Conservation (phyloP, 1,140 invertebrate species). For the Parasteatoda tepidariorum region DNA sequence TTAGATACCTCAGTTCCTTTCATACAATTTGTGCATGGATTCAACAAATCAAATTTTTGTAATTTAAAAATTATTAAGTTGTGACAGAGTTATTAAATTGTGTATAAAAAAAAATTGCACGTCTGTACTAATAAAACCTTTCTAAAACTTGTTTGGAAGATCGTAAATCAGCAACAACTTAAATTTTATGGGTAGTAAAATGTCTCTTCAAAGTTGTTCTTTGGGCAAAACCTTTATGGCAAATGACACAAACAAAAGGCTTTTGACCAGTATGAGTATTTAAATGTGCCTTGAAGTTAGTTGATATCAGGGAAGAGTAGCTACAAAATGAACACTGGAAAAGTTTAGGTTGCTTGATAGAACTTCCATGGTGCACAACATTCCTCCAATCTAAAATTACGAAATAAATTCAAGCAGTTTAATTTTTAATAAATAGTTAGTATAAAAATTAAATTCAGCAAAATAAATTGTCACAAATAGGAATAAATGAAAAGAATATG, state of each 20-base stretch:
- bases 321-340: background rate
- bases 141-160: too few species aligned
- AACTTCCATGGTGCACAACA: background rate
- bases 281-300: slow-evolving; percentile 1
- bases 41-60: too few species aligned
- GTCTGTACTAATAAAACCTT: too few species aligned
- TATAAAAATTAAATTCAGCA: background rate
- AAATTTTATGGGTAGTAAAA: background rate
- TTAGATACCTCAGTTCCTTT: too few species aligned
- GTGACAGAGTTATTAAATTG: too few species aligned
- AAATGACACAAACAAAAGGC: background rate
- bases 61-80: too few species aligned
- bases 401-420: background rate
- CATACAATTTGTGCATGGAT: too few species aligned
- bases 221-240: background rate
- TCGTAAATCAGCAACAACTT: too few species aligned
- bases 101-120: too few species aligned
- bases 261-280: slow-evolving; percentile 14
- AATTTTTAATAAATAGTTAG: background rate
- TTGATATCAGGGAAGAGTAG: background rate
- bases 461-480: background rate
- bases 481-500: too few species aligned
- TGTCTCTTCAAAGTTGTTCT: background rate
- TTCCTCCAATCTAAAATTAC: background rate
- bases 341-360: background rate